These are phyloP conservation scores for Sinodicranocentrus sp. DNA, from an alignment of 2,888 invertebrate genomes.

Conservation along the genomic window DNA sequence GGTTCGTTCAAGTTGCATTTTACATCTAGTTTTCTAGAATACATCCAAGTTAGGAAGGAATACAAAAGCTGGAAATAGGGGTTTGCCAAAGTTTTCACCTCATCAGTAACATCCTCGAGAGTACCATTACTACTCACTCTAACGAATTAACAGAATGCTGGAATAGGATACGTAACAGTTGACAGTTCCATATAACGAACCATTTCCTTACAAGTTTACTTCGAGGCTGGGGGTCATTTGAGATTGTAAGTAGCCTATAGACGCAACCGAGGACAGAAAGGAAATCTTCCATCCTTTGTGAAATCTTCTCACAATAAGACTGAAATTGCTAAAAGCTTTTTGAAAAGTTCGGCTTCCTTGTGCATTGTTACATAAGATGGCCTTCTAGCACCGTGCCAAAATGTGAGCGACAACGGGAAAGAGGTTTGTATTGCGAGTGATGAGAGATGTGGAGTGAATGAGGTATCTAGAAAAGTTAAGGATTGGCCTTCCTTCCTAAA, in stretches of 20 bases:
- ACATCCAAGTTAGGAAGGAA: neutral
- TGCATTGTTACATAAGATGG: no score
- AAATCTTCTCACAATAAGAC: no score
- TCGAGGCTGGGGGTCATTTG: slow-evolving; percentile 23
- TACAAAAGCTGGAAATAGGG: neutral
- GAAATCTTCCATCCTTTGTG: no score
- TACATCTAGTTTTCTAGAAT: neutral
- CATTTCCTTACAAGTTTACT: no score
- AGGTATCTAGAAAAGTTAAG: no score
- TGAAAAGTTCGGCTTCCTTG: no score
- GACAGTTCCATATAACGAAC: neutral
- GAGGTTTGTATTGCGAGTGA: no score
- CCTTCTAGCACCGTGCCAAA: no score
- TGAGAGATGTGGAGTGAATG: no score
- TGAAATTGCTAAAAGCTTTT: no score
- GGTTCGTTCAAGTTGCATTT: neutral
- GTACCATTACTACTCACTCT: neutral
- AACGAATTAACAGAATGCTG: neutral
- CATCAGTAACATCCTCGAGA: neutral
- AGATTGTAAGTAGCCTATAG: slow-evolving; percentile 14
- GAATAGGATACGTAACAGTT: neutral
- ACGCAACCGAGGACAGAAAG: neutral
- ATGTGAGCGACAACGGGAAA: no score
- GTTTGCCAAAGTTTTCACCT: slow-evolving; percentile 12
- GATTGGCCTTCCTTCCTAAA: no score